Base-by-base conservation (phyloP, 2,888 invertebrate species). In the Suillia variegata region DNA sequence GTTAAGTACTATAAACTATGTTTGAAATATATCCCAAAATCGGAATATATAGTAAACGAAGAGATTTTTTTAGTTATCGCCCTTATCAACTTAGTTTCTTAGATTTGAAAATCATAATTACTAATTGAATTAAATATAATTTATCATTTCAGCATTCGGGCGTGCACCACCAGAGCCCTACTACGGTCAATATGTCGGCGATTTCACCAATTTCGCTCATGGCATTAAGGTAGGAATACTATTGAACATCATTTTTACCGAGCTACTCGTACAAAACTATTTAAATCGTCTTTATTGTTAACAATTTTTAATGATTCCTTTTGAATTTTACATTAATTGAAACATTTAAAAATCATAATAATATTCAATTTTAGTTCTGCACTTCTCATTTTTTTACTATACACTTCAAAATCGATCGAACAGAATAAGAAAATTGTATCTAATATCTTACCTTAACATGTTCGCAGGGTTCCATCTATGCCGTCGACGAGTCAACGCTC, bases 401-500 rank as follows among this genome's bases (percentile, higher is more conserved):
- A n/a, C n/a, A n/a, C n/a, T n/a, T n/a, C n/a, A 48, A 48, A 48
- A 21, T 1, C 2, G 12, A 6, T 48, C 6, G 13, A 13, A 17
- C 2, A 31, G 31, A 13, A 24, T 33, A 34, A 34, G 34, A 24
- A 31, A 55, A n/a, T 13, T 3, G 18, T n/a, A 13, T 18, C n/a
- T 54, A 56, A 31, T 17, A 20, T 21, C 15, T 49, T 49, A 20
- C 50, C 38, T 54, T 17, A 50, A 26, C 26, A 26, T 26, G 26
- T 26, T 26, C 26, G 49, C 62, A 85, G 68, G 96, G 96, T 31
- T 87, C 87, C 1, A 92, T 90, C 24, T 96, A 92, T 83, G 94
- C 93, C 0, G 92, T 94, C 5, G 95, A 96, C 77, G 94, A 95
- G 77, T 89, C 86, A 76, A 95, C 94, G 17, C 86, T 96, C 62